Base-by-base conservation (phyloP, 2,888 invertebrate species). In the Leptothorax acervorum region DNA sequence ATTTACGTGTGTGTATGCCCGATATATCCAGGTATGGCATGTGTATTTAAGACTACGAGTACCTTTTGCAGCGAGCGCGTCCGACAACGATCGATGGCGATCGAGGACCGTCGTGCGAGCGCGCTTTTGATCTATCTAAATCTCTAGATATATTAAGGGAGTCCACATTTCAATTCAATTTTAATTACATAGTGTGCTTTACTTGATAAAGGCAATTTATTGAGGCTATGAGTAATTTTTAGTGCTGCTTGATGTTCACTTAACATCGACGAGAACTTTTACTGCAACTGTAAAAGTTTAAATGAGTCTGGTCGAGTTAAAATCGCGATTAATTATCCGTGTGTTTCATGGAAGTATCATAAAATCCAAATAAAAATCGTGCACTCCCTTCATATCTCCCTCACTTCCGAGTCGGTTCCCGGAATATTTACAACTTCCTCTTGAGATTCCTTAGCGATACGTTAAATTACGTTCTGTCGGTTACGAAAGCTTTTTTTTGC, bases 1-100 rank as follows among this genome's bases (percentile, higher is more conserved):
- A 93, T 93, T 92, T 92, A 94, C 94, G 94, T 94, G 94, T 94
- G 94, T 94, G 94, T 94, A 93, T 93, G 93, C 92, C 93, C 93
- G 94, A 92, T 93, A 93, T 94, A 90, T 89, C 85, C 90, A 89
- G 90, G 85, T 92, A 92, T 90, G 87, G 90, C 88, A 89, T 90
- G 90, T 90, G 90, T 90, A 88, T 89, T 35, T 85, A 84, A 68
- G 79, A 87, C 75, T 85, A 85, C 74, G 89, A 82, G 89, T 90
- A 86, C 68, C 85, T 76, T 68, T 55, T 51, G 18, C 68, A 28
- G 23, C 55, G 68, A 28, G 48, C 68, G 39, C 48, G 68, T 48
- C 51, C 68, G 63, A 71, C 35, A 28, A 23, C 76, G 45, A 65
- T 75, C 63, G 63, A 39, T 11, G 15, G 23, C 51, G 39, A 39